A percentile compares a stretch with the other conserved stretches of the same genome.
phyloP scores from a whole-genome alignment of 1,140 invertebrate species.

The Colletes gigas region DNA sequence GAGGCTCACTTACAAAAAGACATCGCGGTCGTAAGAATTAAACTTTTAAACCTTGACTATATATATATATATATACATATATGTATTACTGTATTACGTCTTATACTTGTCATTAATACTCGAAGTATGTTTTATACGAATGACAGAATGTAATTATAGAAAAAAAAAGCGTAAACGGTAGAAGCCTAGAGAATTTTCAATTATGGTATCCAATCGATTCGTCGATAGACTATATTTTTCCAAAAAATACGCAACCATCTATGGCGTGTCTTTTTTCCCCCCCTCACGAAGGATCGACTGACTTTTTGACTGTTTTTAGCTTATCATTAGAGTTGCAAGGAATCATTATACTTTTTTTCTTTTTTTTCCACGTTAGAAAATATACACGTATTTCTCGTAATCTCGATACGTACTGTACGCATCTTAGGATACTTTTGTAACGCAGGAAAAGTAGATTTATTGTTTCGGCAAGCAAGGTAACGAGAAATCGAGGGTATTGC shows the following conservation, averaged over 20 bases:
- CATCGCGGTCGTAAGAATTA: background rate
- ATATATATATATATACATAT: background rate
- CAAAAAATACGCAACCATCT: background rate
- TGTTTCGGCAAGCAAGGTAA: background rate
- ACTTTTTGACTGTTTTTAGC: background rate
- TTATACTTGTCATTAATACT: constrained; percentile 10
- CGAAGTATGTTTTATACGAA: constrained; percentile 21
- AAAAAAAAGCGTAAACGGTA: background rate
- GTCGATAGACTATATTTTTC: constrained; percentile 12
- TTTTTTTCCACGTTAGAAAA: background rate
- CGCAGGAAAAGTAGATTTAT: background rate
- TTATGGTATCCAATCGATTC: background rate
- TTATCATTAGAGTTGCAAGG: background rate
- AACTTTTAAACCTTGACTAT: constrained; percentile 13
- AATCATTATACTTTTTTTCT: too few species aligned
- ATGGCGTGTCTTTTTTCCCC: background rate
- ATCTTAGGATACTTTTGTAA: background rate
- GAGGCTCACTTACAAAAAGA: constrained; percentile 11
- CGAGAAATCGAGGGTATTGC: background rate
- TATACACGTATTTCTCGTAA: constrained; percentile 1
- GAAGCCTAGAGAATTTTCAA: background rate
- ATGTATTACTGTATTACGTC: constrained; percentile 2
- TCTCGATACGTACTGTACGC: background rate
- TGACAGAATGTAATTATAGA: constrained; percentile 13
- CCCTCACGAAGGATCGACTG: background rate